Base-by-base conservation (phyloP, 2,113 vertebrate species). In the Grammomys dolichurus region DNA sequence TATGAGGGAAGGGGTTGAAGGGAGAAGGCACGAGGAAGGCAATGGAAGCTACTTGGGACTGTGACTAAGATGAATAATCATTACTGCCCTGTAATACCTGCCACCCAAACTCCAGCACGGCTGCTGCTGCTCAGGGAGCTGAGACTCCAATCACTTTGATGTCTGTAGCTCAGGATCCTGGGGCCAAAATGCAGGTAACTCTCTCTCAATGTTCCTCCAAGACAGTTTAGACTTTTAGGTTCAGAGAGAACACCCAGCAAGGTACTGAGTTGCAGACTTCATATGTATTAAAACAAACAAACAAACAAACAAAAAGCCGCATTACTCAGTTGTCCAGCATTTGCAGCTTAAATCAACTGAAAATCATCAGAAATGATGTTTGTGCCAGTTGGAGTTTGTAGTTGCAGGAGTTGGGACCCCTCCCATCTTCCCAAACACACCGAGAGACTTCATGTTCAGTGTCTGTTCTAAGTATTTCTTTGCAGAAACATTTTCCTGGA, bases 21-120 rank as follows among this genome's bases (percentile, higher is more conserved):
- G 69, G 91, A 65, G 93, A 2, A 48, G 58, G 93, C 63, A 76
- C 75, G 87, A 77, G 72, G 86, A 88, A 73, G 87, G 70, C 85
- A 36, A 46, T 96, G 93, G 72, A 94, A 89, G 48, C 94, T 77
- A 73, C 91, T 96, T 86, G 90, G 90, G 2, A 91, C 54, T 94
- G 43, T 91, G 96, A 96, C 89, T n/a, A 91, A 97, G 97, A 96
- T 56, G 90, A 93, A 96, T 96, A 93, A 67, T 86, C 70, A 87
- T 85, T 77, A 48, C 92, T 67, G 40, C 46, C 1, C 33, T 11
- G 1, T 81, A 82, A 92, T 95, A 91, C 96, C 95, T 91, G 95
- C 96, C n/a, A 40, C 46, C 36, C 33, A 19, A 48, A 46, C 78
- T 82, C 70, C 77, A 67, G 73, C 87, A 22, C 26, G 3, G 33